Conservation (phyloP, 2,888 invertebrate species). For the Acronicta psi region DNA sequence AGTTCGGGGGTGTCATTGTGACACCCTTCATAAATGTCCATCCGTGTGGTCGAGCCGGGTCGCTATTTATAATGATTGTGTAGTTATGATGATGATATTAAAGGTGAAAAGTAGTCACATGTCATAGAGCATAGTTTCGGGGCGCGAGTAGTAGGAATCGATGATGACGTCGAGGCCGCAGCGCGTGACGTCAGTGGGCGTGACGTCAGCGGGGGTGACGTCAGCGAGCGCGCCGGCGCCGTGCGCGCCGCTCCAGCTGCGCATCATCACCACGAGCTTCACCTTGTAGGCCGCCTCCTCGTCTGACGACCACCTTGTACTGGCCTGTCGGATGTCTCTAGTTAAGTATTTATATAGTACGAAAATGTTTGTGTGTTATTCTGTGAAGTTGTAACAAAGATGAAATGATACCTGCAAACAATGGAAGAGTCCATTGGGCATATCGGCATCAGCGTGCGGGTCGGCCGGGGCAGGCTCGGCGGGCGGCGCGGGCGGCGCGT, state of each 20-base stretch:
- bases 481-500: conserved; percentile 57
- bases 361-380: too few relatives aligned
- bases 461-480: neutral
- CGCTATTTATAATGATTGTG: too few relatives aligned
- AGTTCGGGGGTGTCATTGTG: too few relatives aligned
- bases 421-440: conserved; percentile 68
- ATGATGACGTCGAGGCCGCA: conserved; percentile 71
- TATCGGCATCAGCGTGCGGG: neutral
- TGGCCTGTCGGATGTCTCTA: conserved; percentile 35
- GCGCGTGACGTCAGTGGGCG: conserved; percentile 22
- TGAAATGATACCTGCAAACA: conserved; percentile 65
- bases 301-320: conserved; percentile 11
- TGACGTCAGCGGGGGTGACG: neutral
- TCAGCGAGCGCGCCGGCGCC: neutral
- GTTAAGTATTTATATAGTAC: too few relatives aligned
- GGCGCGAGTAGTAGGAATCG: conserved; percentile 69
- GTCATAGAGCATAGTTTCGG: conserved; percentile 80
- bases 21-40: too few relatives aligned
- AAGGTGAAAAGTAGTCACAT: conserved; percentile 68
- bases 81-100: too few relatives aligned
- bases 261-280: conserved; percentile 59
- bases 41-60: too few relatives aligned
- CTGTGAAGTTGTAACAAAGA: too few relatives aligned
- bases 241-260: conserved; percentile 56
- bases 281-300: conserved; percentile 26